Evolutionary conservation across 2,888 invertebrate species (phyloP).

Genomic region (Minunthozetes semirufus): DNA sequence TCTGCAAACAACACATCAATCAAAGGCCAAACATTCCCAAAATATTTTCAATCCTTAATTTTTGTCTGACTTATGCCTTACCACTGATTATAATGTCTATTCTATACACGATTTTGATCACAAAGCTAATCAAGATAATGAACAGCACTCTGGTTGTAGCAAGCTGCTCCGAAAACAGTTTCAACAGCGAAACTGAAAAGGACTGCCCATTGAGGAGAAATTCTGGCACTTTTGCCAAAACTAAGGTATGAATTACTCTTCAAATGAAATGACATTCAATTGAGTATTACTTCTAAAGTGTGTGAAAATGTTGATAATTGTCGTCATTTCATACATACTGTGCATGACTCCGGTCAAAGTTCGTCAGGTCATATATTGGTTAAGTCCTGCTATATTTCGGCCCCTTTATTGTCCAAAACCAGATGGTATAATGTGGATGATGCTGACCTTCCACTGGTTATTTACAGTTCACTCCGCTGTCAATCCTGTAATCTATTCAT

Average conservation of each 20-base stretch:
- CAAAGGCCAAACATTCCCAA: neutral
- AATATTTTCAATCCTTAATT: neutral
- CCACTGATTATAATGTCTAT: conserved; percentile 6
- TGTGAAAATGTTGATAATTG: neutral
- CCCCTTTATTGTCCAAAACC: neutral
- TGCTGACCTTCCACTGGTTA: neutral
- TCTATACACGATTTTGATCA: neutral
- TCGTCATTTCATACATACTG: neutral
- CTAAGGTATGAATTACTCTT: neutral
- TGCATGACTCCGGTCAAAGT: neutral
- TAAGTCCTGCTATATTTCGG: neutral
- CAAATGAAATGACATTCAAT: neutral
- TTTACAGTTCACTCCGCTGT: neutral
- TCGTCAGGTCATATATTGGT: neutral
- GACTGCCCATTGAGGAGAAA: neutral
- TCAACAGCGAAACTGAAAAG: neutral
- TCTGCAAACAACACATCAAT: neutral
- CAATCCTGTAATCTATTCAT: conserved; percentile 1
- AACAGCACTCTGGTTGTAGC: neutral
- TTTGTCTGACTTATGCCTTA: neutral
- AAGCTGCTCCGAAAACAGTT: neutral
- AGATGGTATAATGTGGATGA: neutral
- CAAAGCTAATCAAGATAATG: neutral
- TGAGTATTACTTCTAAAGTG: neutral
- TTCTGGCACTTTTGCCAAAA: neutral